Base-by-base conservation (phyloP, 2,888 invertebrate genomes). In the Athripsodes cinereus region DNA sequence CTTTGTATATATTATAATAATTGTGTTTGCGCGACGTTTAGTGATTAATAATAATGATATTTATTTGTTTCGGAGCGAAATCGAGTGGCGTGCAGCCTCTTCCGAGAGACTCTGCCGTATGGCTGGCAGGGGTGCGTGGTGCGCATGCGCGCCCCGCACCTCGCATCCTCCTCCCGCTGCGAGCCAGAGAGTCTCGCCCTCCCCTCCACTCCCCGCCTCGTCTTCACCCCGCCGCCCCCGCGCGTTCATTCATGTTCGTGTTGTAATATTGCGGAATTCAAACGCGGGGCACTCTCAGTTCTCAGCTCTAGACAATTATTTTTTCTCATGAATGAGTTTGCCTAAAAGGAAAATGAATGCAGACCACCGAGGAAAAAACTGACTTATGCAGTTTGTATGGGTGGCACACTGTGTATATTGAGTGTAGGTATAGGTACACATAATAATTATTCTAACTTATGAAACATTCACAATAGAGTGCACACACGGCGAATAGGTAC, bases 71-170 rank as follows among this genome's bases (percentile, higher is more conserved):
- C 44, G 46, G 40, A 46, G 55, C 26, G 50, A 47, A 22, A 26
- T 50, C 34, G 53, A 16, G 59, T 51, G 52, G 66, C 53, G 68
- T 65, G 50, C 59, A 58, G 55, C 58, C 35, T 64, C 66, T 67
- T 67, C 66, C 69, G 68, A 70, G 70, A 68, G 71, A 71, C 74
- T 73, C 74, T 70, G 69, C 69, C 71, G 69, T 67, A 70, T 73
- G 72, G 69, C 70, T 68, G 68, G 69, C 50, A 48, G 70, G 71
- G 73, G 72, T 34, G 59, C 20, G 54, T 18, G 49, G 68, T 67
- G 68, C 67, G 67, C 66, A 66, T 57, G 65, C 64, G 65, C 65
- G 64, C 57, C 65, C 62, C 58, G 65, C 61, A 57, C 51, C 51
- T 34, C 50, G 44, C 55, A 49, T 40, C 51, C 49, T 31, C 57